A percentile compares a stretch with the other conserved stretches of the same genome.
Conservation (phyloP, 2,888 invertebrate species). For the Volucella inflata region DNA sequence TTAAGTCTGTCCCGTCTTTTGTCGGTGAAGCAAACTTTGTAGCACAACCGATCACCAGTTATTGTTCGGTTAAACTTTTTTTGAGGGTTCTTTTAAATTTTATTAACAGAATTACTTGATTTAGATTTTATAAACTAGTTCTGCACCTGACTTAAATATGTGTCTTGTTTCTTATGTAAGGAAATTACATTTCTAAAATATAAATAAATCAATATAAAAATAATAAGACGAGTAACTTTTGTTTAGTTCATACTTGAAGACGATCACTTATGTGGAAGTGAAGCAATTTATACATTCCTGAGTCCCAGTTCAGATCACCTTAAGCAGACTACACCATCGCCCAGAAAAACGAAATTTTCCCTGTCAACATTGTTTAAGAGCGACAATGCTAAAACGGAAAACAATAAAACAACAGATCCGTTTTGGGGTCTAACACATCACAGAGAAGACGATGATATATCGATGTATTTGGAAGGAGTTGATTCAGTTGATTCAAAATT, state of each 20-base stretch:
- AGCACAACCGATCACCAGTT: too few species aligned
- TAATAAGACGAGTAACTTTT: constrained; percentile 4
- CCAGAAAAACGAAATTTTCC: constrained; percentile 94
- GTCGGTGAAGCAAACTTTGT: too few species aligned
- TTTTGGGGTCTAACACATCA: constrained; percentile 85
- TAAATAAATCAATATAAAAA: too few species aligned
- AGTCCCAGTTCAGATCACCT: constrained; percentile 95
- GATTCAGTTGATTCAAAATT: constrained; percentile 83
- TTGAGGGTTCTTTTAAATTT: too few species aligned
- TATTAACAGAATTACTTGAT: too few species aligned
- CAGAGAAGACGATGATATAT: constrained; percentile 92
- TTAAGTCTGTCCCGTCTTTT: too few species aligned
- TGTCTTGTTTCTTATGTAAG: too few species aligned
- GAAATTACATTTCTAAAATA: too few species aligned
- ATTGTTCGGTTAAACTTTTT: too few species aligned
- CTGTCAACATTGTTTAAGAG: constrained; percentile 94
- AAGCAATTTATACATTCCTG: constrained; percentile 95
- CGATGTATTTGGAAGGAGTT: constrained; percentile 89
- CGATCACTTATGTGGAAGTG: constrained; percentile 93
- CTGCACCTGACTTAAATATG: too few species aligned
- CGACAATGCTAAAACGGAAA: constrained; percentile 85
- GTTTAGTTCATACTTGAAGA: constrained; percentile 92
- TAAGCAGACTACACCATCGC: constrained; percentile 90
- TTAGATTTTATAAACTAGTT: too few species aligned
- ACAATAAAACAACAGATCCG: constrained; percentile 84